phyloP scores from a whole-genome alignment of 2,888 invertebrate genomes.

The Andricus curvator region DNA sequence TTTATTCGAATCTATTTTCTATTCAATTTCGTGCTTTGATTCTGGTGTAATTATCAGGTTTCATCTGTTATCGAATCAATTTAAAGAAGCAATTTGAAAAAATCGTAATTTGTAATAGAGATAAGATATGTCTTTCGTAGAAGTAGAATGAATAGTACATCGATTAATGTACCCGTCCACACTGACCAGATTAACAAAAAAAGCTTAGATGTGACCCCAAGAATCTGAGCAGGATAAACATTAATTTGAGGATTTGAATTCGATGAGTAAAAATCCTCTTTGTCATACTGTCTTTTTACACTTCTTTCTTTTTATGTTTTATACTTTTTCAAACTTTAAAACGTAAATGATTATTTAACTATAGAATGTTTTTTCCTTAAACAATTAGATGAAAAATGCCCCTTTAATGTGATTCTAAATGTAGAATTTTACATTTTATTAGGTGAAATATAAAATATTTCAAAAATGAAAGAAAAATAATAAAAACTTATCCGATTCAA shows the following conservation, averaged over 20 bases:
- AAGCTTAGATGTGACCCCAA: background rate
- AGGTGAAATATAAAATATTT: background rate
- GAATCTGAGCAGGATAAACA: conserved; percentile 19
- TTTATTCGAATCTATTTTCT: background rate
- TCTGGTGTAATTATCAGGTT: background rate
- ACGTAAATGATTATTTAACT: background rate
- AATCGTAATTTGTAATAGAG: conserved; percentile 14
- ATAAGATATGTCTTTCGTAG: conserved; percentile 49
- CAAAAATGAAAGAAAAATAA: background rate
- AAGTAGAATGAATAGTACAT: conserved; percentile 67
- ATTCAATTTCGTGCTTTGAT: conserved; percentile 3
- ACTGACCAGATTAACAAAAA: conserved; percentile 65
- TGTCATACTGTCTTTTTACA: too few species aligned
- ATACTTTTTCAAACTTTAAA: background rate
- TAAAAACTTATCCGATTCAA: too few species aligned
- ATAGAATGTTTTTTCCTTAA: background rate
- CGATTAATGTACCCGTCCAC: conserved; percentile 71
- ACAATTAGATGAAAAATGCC: background rate
- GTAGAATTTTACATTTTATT: too few species aligned
- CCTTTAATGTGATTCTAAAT: too few species aligned
- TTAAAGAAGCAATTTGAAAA: conserved; percentile 30
- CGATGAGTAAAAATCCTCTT: background rate
- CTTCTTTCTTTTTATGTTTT: too few species aligned
- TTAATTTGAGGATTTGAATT: conserved; percentile 21
- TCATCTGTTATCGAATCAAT: conserved; percentile 12